Conservation (phyloP, 2,888 invertebrate genomes). For the Nomada fabriciana region DNA sequence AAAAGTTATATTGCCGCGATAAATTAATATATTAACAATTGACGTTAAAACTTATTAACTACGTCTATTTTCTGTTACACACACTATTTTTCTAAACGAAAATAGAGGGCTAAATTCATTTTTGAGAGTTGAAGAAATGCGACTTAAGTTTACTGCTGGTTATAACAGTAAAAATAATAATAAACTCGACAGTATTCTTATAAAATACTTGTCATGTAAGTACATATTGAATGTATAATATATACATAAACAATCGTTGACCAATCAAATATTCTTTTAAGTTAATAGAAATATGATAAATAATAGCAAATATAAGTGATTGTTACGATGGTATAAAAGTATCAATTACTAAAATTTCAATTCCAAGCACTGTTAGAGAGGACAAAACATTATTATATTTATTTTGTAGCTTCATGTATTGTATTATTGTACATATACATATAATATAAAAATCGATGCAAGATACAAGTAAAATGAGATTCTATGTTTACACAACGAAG, state of each 20-base stretch:
- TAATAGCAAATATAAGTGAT: slow-evolving; percentile 31
- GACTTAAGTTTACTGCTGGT: slow-evolving; percentile 47
- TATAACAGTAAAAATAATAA: slow-evolving; percentile 33
- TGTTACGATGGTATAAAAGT: slow-evolving; percentile 53
- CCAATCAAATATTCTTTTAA: slow-evolving; percentile 68
- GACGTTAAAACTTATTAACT: slow-evolving; percentile 31
- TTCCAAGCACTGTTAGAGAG: slow-evolving; percentile 37
- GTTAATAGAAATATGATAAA: slow-evolving; percentile 39
- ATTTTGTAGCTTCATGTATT: slow-evolving; percentile 61
- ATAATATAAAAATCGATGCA: slow-evolving; percentile 45
- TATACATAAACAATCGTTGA: slow-evolving; percentile 74
- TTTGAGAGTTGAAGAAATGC: background rate
- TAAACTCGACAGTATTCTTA: slow-evolving; percentile 67
- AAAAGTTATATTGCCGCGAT: slow-evolving; percentile 14
- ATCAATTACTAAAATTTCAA: slow-evolving; percentile 58
- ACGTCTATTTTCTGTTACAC: slow-evolving; percentile 26
- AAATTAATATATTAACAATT: slow-evolving; percentile 44
- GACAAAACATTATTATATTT: slow-evolving; percentile 53
- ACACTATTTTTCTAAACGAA: slow-evolving; percentile 44
- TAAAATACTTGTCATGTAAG: slow-evolving; percentile 45
- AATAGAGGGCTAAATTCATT: slow-evolving; percentile 11
- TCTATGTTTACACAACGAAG: slow-evolving; percentile 59
- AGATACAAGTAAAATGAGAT: slow-evolving; percentile 50
- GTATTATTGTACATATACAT: slow-evolving; percentile 63
- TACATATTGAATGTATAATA: slow-evolving; percentile 56